Evolutionary conservation across 2,797 vertebrate species (phyloP).

Genomic region (Mormyrus hasselquistii): DNA sequence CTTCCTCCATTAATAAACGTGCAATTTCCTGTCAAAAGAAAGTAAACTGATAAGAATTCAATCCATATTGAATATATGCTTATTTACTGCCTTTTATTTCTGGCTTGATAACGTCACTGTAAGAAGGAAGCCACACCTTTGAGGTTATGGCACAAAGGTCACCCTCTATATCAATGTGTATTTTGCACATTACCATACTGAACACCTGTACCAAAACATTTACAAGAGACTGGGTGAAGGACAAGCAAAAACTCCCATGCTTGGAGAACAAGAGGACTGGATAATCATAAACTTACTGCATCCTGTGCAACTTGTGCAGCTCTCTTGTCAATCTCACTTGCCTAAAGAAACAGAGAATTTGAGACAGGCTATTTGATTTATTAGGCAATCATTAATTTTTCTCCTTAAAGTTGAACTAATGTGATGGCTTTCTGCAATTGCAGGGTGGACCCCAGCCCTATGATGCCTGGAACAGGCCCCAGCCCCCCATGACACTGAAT

Average conservation of each 20-base stretch:
- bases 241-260: neutral
- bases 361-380: neutral
- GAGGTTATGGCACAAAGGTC: neutral
- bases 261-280: neutral
- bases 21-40: constrained; percentile 77
- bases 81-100: neutral
- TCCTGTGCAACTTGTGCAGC: constrained; percentile 91
- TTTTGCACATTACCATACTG: neutral
- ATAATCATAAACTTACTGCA: constrained; percentile 66
- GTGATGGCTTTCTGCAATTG: neutral
- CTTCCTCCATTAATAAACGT: constrained; percentile 84
- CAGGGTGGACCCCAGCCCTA: neutral
- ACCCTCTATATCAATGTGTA: neutral
- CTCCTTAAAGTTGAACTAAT: neutral
- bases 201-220: neutral
- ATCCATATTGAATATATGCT: neutral
- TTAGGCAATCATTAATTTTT: neutral
- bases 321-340: constrained; percentile 69
- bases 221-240: neutral
- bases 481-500: neutral
- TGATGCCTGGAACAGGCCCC: neutral
- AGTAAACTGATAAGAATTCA: neutral
- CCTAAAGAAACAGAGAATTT: constrained; percentile 51
- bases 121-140: neutral
- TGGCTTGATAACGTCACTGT: neutral